phyloP scores from a whole-genome alignment of 2,113 vertebrate species.

The Gila orcuttii region DNA sequence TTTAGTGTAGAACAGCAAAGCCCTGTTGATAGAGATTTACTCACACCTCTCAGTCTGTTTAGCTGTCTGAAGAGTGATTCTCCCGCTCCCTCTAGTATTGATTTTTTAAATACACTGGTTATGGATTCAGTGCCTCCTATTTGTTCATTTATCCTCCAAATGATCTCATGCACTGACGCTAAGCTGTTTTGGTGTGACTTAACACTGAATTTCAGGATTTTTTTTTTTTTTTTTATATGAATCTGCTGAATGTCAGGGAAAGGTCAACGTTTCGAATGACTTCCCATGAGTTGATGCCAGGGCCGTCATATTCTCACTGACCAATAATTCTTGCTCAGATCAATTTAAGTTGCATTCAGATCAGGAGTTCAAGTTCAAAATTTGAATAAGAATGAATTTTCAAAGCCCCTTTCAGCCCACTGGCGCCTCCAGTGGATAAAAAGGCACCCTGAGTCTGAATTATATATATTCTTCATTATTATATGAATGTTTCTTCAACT shows the following conservation, averaged over 20 bases:
- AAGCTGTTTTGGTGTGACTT: not conserved
- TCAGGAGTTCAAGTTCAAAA: not conserved
- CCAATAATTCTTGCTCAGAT: not conserved
- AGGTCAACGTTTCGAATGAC: not conserved
- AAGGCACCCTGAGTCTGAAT: not conserved
- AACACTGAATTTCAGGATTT: constrained; percentile 1
- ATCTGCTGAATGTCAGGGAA: not conserved
- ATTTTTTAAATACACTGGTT: constrained; percentile 34
- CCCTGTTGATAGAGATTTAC: constrained; percentile 47
- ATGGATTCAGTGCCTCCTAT: constrained; percentile 17
- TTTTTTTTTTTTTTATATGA: not conserved
- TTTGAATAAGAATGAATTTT: not conserved
- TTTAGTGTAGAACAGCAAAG: constrained; percentile 47
- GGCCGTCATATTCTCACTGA: not conserved
- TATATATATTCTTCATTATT: too few relatives aligned
- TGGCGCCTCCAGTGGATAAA: not conserved
- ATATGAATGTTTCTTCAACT: too few relatives aligned
- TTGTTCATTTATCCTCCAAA: constrained; percentile 21
- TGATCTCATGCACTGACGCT: constrained; percentile 3
- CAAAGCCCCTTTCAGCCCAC: not conserved
- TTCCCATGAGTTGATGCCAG: not conserved
- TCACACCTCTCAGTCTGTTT: constrained; percentile 39
- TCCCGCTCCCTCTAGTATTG: not conserved
- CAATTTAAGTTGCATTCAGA: not conserved
- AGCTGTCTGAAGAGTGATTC: constrained; percentile 33